Evolutionary conservation across 2,888 invertebrate genomes (phyloP).

Genomic region (Ashinkailepas kermadecensis): DNA sequence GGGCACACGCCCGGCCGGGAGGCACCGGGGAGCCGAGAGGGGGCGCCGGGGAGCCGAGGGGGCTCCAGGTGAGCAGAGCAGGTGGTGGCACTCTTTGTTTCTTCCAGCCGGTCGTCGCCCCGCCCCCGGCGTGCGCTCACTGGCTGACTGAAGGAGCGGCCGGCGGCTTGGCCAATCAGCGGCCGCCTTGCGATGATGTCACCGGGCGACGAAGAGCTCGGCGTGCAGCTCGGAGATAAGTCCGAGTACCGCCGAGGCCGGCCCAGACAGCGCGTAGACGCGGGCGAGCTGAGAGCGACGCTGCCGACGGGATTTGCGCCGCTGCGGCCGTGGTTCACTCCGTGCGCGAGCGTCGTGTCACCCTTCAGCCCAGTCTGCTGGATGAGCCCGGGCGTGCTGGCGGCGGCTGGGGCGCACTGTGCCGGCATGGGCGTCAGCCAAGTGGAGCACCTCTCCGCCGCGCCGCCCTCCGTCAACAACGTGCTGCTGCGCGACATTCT

Average conservation of each 20-base stretch:
- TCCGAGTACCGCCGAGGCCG: conserved; percentile 36
- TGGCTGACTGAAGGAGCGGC: conserved; percentile 15
- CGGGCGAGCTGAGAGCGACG: conserved; percentile 44
- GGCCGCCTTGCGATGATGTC: conserved; percentile 32
- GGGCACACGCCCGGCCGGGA: not conserved
- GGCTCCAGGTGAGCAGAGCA: conserved; percentile 3
- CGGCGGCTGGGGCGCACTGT: conserved; percentile 29
- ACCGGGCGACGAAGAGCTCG: conserved; percentile 33
- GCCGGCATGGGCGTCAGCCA: conserved; percentile 31
- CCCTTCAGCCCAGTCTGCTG: conserved; percentile 31
- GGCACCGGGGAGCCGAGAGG: not conserved
- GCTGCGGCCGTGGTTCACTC: conserved; percentile 9
- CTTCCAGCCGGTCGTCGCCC: conserved; percentile 6
- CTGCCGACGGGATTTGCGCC: conserved; percentile 14
- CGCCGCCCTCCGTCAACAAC: conserved; percentile 27
- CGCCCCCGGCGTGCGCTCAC: conserved; percentile 17
- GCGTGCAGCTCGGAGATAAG: conserved; percentile 33
- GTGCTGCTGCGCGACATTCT: conserved; percentile 33
- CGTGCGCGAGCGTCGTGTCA: conserved; percentile 22
- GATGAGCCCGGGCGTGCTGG: conserved; percentile 32
- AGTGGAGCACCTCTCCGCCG: not conserved
- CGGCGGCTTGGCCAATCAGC: conserved; percentile 31
- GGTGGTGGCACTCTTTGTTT: conserved; percentile 14
- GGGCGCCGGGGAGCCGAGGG: not conserved
- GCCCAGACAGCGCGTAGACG: conserved; percentile 44